Evolutionary conservation across 2,113 vertebrate species (phyloP).

Genomic region (Sakesphorus luctuosus): DNA sequence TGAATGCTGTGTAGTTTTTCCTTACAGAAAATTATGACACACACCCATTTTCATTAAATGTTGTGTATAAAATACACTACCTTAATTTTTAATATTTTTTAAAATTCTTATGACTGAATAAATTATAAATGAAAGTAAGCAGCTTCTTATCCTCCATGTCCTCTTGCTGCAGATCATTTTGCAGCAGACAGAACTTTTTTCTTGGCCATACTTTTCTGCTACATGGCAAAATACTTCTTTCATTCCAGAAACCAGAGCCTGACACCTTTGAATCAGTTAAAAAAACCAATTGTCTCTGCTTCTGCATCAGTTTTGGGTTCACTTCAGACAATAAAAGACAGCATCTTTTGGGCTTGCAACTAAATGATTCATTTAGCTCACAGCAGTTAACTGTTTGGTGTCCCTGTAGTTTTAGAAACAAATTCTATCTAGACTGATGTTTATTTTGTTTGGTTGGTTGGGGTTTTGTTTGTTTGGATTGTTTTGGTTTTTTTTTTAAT

Average conservation of each 20-base stretch:
- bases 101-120: not conserved
- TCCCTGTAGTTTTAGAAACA: not conserved
- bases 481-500: not conserved
- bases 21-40: not conserved
- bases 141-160: not conserved
- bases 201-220: not conserved
- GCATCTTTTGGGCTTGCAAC: not conserved
- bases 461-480: not conserved
- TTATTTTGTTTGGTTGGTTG: not conserved
- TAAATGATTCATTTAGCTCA: not conserved
- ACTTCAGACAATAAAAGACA: not conserved
- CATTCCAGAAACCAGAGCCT: not conserved
- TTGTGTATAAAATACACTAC: not conserved
- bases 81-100: not conserved
- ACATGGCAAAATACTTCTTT: not conserved
- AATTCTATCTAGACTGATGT: too few relatives aligned
- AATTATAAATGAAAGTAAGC: not conserved
- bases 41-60: not conserved
- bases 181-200: not conserved
- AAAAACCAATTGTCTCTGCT: not conserved
- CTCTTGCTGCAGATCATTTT: not conserved
- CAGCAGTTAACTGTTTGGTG: not conserved
- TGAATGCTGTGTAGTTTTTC: not conserved
- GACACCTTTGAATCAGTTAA: not conserved
- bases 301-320: not conserved